A percentile compares a stretch with the other conserved stretches of the same genome.
Conservation (phyloP, 2,888 invertebrate genomes). For the Seira musarum region DNA sequence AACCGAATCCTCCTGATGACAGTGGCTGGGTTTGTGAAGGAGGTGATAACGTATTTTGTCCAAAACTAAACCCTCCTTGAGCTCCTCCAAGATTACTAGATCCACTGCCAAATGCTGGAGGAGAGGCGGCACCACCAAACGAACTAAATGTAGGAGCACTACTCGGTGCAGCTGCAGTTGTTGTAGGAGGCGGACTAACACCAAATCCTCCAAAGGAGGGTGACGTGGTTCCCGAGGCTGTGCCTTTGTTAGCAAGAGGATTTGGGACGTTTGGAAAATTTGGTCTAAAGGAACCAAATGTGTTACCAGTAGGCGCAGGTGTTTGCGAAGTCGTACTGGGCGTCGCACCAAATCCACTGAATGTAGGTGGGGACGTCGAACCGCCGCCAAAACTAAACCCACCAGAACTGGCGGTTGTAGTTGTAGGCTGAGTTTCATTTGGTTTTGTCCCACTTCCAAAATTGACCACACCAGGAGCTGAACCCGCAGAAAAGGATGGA, state of each 20-base stretch:
- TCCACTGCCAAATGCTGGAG: slow-evolving; percentile 36
- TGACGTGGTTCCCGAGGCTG: neutral
- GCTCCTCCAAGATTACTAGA: too few species aligned
- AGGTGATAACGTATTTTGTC: neutral
- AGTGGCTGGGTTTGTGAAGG: neutral
- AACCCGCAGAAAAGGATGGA: too few species aligned
- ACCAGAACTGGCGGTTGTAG: slow-evolving; percentile 15
- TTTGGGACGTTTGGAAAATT: too few species aligned
- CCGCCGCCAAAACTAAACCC: slow-evolving; percentile 25
- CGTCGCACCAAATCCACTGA: slow-evolving; percentile 3
- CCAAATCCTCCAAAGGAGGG: neutral
- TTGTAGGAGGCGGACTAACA: neutral
- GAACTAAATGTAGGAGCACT: slow-evolving; percentile 20
- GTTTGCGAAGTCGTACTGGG: neutral
- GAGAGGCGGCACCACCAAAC: slow-evolving; percentile 11
- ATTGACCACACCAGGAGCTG: neutral
- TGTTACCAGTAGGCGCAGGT: neutral
- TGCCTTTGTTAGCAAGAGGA: too few species aligned
- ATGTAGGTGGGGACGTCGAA: neutral
- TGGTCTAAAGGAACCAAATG: slow-evolving; percentile 20
- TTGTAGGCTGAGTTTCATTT: neutral
- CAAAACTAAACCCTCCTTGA: slow-evolving; percentile 23
- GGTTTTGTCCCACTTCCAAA: too few species aligned
- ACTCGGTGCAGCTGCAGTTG: neutral
- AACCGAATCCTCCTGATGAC: neutral